Evolutionary conservation across 2,888 invertebrate species (phyloP).

Genomic region (Melinopterus prodromus): DNA sequence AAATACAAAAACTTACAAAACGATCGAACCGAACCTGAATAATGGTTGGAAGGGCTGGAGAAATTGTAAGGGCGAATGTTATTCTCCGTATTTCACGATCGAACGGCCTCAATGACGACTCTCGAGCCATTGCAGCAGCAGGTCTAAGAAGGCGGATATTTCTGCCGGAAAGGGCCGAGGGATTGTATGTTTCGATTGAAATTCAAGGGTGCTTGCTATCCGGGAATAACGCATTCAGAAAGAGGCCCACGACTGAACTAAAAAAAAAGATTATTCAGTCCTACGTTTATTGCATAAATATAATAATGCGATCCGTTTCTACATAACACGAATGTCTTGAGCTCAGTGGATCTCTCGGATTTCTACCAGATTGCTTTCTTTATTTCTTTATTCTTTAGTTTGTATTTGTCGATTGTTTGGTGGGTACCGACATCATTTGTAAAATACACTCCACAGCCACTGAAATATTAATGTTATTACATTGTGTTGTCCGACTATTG

Average conservation of each 20-base stretch:
- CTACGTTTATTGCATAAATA: not conserved
- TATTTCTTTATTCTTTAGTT: not conserved
- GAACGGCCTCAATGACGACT: constrained; percentile 22
- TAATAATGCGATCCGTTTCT: not conserved
- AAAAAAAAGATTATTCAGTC: not conserved
- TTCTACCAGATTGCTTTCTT: not conserved
- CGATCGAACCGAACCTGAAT: not conserved
- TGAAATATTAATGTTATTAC: too few species aligned
- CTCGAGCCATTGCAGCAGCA: constrained; percentile 20
- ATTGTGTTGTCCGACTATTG: too few species aligned
- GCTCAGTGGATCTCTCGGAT: not conserved
- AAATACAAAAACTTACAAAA: not conserved
- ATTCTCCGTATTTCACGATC: constrained; percentile 7
- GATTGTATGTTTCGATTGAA: not conserved
- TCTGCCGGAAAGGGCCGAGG: not conserved
- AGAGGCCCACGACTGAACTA: not conserved
- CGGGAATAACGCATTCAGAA: not conserved
- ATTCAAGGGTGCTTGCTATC: not conserved
- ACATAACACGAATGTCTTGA: not conserved
- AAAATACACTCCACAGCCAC: too few species aligned
- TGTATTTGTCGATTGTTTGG: too few species aligned
- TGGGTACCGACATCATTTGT: too few species aligned
- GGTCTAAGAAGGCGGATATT: not conserved
- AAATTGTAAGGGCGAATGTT: not conserved
- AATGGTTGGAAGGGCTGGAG: not conserved